These are phyloP conservation scores for Nesogale talazaci DNA, from an alignment of 2,113 vertebrate genomes.

Conservation along the genomic window DNA sequence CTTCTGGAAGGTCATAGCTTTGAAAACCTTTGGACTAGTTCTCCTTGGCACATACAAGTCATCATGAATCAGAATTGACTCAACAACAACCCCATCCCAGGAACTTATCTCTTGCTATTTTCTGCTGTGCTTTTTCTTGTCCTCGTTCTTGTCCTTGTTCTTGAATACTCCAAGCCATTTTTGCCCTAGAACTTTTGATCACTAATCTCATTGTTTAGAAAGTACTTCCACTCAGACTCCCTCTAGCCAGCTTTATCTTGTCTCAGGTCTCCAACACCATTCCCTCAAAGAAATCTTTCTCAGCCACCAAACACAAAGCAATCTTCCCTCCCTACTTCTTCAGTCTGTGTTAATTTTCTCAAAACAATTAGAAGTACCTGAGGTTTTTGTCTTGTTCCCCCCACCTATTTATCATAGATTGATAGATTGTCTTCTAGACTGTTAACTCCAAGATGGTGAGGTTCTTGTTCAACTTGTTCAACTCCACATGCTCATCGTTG, in stretches of 20 bases:
- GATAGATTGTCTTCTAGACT: not conserved
- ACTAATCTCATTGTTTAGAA: not conserved
- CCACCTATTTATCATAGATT: not conserved
- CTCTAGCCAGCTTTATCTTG: not conserved
- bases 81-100: not conserved
- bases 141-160: not conserved
- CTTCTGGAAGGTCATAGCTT: too few species aligned
- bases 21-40: too few species aligned
- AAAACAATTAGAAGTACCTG: not conserved
- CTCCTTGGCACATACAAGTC: too few species aligned
- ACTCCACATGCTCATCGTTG: not conserved
- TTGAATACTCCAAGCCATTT: not conserved
- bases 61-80: too few species aligned
- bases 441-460: not conserved
- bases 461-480: slow-evolving; percentile 1
- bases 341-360: not conserved
- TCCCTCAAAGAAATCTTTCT: not conserved
- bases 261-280: not conserved
- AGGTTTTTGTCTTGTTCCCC: slow-evolving; percentile 5
- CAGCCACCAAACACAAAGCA: not conserved
- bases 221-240: not conserved
- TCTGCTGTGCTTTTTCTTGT: not conserved
- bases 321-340: not conserved
- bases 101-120: not conserved
- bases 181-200: not conserved